These are phyloP conservation scores for Rhinolophus sinicus DNA, from an alignment of 2,113 vertebrate species.

Conservation along the genomic window DNA sequence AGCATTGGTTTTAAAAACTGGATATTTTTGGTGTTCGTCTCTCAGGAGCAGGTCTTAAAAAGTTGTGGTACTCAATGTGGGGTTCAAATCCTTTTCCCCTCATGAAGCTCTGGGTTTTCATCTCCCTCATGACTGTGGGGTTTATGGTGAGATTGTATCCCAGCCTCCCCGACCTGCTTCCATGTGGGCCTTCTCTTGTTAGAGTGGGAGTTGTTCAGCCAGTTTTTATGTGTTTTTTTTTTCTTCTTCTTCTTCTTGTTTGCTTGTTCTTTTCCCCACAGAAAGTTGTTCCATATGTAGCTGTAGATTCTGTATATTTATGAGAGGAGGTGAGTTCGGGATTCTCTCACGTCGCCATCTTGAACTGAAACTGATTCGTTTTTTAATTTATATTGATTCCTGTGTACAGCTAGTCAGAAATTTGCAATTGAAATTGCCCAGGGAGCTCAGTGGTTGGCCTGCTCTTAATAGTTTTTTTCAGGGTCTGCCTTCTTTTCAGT, in stretches of 20 bases:
- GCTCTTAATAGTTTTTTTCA: background rate
- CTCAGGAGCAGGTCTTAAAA: background rate
- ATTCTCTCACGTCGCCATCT: background rate
- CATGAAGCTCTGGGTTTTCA: background rate
- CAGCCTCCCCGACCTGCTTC: background rate
- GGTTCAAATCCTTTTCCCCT: background rate
- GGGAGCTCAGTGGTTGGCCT: background rate
- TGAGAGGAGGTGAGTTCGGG: background rate
- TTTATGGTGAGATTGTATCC: background rate
- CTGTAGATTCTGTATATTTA: background rate
- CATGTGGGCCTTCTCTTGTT: background rate
- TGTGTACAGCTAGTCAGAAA: background rate
- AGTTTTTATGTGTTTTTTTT: background rate
- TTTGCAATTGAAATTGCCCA: background rate
- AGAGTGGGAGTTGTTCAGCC: background rate
- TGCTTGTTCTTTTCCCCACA: too few species aligned
- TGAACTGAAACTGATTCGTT: background rate
- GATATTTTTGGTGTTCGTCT: background rate
- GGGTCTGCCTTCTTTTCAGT: background rate
- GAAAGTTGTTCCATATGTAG: background rate
- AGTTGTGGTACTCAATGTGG: background rate
- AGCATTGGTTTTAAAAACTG: background rate
- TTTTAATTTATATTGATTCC: background rate
- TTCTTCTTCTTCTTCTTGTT: too few species aligned
- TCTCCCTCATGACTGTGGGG: background rate